These are phyloP conservation scores for Petrolisthes manimaculis DNA, from an alignment of 2,888 invertebrate genomes.

Conservation along the genomic window DNA sequence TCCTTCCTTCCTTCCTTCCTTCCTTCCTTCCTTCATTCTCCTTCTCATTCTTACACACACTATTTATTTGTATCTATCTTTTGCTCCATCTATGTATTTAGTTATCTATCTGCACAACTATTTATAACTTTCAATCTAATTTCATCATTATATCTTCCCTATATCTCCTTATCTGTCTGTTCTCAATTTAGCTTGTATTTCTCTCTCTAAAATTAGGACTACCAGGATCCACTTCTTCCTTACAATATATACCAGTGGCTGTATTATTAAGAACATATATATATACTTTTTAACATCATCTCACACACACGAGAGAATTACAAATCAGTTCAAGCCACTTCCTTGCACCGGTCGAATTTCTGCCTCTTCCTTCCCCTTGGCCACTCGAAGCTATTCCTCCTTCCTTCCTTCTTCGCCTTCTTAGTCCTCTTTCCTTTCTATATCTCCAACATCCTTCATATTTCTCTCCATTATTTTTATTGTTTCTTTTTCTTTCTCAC, in stretches of 20 bases:
- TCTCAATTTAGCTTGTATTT: neutral
- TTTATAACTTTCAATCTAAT: neutral
- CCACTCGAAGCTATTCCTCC: too few relatives aligned
- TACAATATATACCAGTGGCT: neutral
- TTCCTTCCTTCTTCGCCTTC: too few relatives aligned
- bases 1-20: neutral
- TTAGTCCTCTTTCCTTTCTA: too few relatives aligned
- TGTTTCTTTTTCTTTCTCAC: too few relatives aligned
- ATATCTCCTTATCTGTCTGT: neutral
- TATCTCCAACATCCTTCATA: too few relatives aligned
- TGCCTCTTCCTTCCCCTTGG: too few relatives aligned
- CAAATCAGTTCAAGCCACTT: too few relatives aligned
- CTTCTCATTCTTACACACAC: neutral
- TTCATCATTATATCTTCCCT: neutral
- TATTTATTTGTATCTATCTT: neutral
- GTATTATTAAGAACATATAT: neutral
- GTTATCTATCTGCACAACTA: neutral
- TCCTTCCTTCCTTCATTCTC: neutral
- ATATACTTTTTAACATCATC: too few relatives aligned
- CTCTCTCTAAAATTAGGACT: neutral
- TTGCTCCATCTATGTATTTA: neutral
- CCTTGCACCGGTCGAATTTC: too few relatives aligned
- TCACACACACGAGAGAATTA: too few relatives aligned
- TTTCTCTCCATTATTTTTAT: too few relatives aligned
- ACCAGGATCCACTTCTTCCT: neutral